Conservation (phyloP, 2,888 invertebrate genomes). For the Scrobipalpa costella region DNA sequence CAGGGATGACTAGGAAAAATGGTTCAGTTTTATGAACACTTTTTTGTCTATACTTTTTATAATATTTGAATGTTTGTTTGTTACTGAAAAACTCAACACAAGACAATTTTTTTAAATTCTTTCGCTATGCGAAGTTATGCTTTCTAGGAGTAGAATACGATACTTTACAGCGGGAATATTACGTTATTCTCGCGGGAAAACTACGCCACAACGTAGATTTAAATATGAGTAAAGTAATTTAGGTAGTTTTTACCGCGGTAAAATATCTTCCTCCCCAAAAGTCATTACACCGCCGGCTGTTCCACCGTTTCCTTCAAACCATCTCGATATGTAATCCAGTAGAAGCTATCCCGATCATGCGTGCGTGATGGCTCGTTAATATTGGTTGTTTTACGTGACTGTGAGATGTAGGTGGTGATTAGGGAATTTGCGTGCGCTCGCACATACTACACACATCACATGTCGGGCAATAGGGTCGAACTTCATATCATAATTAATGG, state of each 20-base stretch:
- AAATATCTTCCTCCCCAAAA: not conserved
- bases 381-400: slow-evolving; percentile 22
- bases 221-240: no score
- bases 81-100: no score
- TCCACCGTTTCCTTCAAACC: not conserved
- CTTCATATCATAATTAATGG: not conserved
- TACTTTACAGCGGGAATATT: no score
- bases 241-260: no score
- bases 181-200: not conserved
- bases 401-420: slow-evolving; percentile 6
- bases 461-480: not conserved
- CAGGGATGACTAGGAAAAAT: no score
- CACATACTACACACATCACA: not conserved
- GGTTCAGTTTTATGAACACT: no score
- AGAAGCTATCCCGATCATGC: not conserved
- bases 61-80: no score
- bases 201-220: no score
- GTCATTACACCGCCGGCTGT: not conserved
- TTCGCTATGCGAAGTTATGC: no score
- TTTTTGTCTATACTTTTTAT: no score
- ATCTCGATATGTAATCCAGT: not conserved
- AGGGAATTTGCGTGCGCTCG: not conserved
- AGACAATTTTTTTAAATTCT: no score
- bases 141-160: no score
- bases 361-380: slow-evolving; percentile 24